phyloP scores from a whole-genome alignment of 2,888 invertebrate genomes.

The Chalcis sispes region DNA sequence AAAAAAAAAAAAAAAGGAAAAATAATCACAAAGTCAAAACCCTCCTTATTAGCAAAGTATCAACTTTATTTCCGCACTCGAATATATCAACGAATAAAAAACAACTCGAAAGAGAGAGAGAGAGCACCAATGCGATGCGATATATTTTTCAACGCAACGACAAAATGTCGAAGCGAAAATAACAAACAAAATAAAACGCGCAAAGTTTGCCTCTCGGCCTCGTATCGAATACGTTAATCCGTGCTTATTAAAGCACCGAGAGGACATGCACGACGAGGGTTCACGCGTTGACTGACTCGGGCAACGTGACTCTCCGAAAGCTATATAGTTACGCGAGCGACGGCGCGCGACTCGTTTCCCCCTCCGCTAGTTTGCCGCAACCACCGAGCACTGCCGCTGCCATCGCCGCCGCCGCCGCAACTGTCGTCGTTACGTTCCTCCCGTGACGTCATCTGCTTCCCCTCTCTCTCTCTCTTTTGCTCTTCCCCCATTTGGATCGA shows the following conservation, averaged over 20 bases:
- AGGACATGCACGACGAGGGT: slow-evolving; percentile 33
- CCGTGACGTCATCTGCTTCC: slow-evolving; percentile 70
- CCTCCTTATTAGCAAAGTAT: not conserved
- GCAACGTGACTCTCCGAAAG: slow-evolving; percentile 69
- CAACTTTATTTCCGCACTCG: no score
- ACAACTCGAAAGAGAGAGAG: not conserved
- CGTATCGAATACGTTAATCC: no score
- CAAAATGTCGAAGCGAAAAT: no score
- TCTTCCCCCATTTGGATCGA: no score
- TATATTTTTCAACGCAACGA: no score
- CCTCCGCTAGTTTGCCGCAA: slow-evolving; percentile 32
- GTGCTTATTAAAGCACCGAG: no score
- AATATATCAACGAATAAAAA: not conserved
- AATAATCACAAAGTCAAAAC: not conserved
- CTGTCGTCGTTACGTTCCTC: slow-evolving; percentile 38
- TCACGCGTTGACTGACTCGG: slow-evolving; percentile 68
- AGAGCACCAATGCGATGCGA: no score
- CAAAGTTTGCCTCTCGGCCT: no score
- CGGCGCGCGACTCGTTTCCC: slow-evolving; percentile 56
- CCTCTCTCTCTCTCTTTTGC: no score
- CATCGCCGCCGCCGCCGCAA: slow-evolving; percentile 37
- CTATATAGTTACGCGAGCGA: slow-evolving; percentile 69
- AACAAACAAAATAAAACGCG: no score
- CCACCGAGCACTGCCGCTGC: slow-evolving; percentile 24
- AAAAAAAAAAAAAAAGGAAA: no score